phyloP scores from a whole-genome alignment of 2,113 vertebrate species.

The Hipposideros armiger region DNA sequence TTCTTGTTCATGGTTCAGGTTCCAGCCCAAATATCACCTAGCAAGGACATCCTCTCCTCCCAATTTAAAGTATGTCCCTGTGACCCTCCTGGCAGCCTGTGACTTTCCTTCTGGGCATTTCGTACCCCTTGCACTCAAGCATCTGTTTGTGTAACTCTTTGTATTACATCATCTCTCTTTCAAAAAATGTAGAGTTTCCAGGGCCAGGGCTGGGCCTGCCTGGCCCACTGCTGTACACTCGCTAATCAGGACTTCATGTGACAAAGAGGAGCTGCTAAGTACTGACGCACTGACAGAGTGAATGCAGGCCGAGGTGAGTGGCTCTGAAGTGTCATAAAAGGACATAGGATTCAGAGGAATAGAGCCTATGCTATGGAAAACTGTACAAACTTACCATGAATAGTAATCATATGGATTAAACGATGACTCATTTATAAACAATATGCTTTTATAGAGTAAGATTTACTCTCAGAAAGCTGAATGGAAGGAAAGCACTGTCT shows the following conservation, averaged over 20 bases:
- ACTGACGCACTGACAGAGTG: fast-evolving
- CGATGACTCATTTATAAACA: background rate
- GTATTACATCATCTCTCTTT: background rate
- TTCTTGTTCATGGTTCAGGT: background rate
- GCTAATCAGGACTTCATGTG: background rate
- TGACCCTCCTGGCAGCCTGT: background rate
- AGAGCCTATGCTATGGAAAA: background rate
- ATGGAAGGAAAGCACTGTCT: background rate
- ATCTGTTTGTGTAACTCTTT: background rate
- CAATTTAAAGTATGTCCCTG: fast-evolving
- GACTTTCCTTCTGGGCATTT: background rate
- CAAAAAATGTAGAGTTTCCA: no score
- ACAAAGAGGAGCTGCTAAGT: background rate
- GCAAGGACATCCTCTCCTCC: background rate
- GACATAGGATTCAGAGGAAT: background rate
- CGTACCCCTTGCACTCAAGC: background rate
- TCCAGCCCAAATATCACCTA: no score
- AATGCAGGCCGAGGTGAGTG: background rate
- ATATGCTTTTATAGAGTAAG: background rate
- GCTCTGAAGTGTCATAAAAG: background rate
- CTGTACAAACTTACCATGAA: background rate
- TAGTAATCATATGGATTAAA: background rate
- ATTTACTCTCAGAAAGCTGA: background rate
- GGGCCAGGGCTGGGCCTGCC: background rate
- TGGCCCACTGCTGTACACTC: background rate